Evolutionary conservation across 2,797 vertebrate species (phyloP).

Genomic region (Pipistrellus kuhlii): DNA sequence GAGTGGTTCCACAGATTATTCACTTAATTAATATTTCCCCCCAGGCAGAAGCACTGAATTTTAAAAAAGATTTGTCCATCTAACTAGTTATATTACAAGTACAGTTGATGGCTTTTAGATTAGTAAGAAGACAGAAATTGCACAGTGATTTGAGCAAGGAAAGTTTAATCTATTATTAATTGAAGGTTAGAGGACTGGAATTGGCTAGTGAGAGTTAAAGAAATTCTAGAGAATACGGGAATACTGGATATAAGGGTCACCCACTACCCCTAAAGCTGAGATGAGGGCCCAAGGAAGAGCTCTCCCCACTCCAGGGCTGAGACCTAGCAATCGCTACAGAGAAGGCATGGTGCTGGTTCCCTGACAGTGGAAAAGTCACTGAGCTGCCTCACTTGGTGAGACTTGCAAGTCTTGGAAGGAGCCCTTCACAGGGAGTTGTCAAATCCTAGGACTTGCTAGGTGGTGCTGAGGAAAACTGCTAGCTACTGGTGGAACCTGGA

Average conservation of each 20-base stretch:
- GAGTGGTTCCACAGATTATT: background rate
- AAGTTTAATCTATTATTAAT: background rate
- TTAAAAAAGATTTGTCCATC: background rate
- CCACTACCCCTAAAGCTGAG: background rate
- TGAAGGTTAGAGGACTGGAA: background rate
- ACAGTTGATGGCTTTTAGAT: background rate
- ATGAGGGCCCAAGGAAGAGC: background rate
- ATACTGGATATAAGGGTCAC: background rate
- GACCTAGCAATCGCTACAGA: background rate
- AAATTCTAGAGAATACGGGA: background rate
- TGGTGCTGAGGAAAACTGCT: background rate
- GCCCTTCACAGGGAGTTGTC: background rate
- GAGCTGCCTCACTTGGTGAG: background rate
- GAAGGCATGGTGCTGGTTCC: background rate
- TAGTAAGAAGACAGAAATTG: slow-evolving; percentile 26
- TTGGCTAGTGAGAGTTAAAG: background rate
- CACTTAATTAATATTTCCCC: background rate
- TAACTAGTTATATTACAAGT: background rate
- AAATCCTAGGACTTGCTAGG: background rate
- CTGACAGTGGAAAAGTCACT: background rate
- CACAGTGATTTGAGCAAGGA: background rate
- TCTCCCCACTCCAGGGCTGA: background rate
- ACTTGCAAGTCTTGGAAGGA: background rate
- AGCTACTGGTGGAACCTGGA: background rate
- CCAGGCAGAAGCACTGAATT: background rate